Conservation (phyloP, 2,888 invertebrate species). For the Silvanus unidentatus region DNA sequence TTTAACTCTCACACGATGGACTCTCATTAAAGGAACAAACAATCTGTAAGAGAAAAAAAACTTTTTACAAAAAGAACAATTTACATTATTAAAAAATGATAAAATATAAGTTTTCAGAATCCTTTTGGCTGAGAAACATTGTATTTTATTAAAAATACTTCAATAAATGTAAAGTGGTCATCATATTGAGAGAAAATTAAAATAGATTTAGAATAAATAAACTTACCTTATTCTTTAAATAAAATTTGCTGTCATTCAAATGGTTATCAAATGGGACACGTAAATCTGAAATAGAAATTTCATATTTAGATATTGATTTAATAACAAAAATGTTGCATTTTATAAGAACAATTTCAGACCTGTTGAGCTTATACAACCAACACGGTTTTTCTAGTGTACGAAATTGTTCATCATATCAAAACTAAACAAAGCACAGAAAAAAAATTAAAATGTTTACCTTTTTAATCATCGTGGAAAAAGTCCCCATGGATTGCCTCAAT, state of each 20-base stretch:
- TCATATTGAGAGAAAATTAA: background rate
- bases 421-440: background rate
- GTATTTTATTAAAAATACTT: constrained; percentile 8
- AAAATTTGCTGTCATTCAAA: no score
- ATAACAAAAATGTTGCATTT: no score
- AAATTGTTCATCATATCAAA: constrained; percentile 18
- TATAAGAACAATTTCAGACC: constrained; percentile 21
- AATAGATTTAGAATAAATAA: constrained; percentile 1
- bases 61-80: no score
- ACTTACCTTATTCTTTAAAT: no score
- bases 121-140: constrained; percentile 29
- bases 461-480: background rate
- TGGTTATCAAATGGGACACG: no score
- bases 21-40: no score
- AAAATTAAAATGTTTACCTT: constrained; percentile 5
- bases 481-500: background rate
- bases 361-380: constrained; percentile 29
- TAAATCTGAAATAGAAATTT: constrained; percentile 3
- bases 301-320: background rate
- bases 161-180: constrained; percentile 4
- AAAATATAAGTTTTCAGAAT: constrained; percentile 23
- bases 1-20: no score
- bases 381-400: constrained; percentile 19
- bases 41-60: no score
- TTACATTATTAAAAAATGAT: background rate